Conservation (phyloP, 2,888 invertebrate species). For the Octodonta nipae region DNA sequence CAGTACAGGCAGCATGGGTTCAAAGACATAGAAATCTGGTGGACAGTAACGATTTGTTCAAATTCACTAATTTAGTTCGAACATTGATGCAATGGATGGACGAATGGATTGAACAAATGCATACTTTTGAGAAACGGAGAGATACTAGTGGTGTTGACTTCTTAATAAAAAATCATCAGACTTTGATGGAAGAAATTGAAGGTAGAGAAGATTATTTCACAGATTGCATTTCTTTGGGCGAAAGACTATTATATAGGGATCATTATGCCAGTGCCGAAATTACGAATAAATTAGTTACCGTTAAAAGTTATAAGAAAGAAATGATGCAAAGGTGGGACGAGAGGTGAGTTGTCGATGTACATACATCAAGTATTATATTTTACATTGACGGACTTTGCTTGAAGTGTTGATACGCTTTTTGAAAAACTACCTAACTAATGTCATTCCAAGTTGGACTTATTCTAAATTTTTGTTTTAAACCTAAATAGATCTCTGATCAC, state of each 20-base stretch:
- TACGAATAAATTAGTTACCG: slow-evolving; percentile 81
- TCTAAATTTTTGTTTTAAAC: too few relatives aligned
- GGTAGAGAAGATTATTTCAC: slow-evolving; percentile 96
- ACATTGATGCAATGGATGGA: slow-evolving; percentile 99
- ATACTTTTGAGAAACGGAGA: slow-evolving; percentile 93
- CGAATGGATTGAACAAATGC: slow-evolving; percentile 96
- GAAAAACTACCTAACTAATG: too few relatives aligned
- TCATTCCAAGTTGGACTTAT: too few relatives aligned
- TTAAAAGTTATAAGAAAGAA: slow-evolving; percentile 86
- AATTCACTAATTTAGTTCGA: slow-evolving; percentile 95
- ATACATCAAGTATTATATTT: too few relatives aligned
- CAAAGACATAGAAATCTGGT: slow-evolving; percentile 72
- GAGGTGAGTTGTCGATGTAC: slow-evolving; percentile 46
- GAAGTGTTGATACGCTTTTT: too few relatives aligned
- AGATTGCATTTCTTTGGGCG: slow-evolving; percentile 88
- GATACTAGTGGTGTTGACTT: slow-evolving; percentile 97
- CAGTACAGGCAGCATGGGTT: slow-evolving; percentile 74
- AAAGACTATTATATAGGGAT: slow-evolving; percentile 79
- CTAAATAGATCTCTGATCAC: too few relatives aligned
- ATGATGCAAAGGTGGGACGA: slow-evolving; percentile 96
- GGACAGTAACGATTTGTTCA: slow-evolving; percentile 89
- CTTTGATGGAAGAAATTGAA: slow-evolving; percentile 96
- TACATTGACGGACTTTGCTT: too few relatives aligned
- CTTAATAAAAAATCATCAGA: slow-evolving; percentile 99
- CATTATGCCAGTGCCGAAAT: slow-evolving; percentile 92